phyloP scores from a whole-genome alignment of 2,888 invertebrate species.

The Branchellion lobata region DNA sequence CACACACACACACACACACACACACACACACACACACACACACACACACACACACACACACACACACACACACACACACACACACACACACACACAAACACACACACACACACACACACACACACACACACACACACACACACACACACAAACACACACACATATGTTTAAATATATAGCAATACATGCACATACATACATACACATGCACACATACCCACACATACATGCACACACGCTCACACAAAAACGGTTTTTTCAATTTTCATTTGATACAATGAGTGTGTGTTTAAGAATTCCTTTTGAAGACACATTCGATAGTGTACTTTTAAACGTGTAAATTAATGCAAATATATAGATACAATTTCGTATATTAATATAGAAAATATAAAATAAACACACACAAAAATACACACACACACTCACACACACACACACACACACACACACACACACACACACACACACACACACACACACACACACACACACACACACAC shows the following conservation, averaged over 20 bases:
- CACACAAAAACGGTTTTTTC: not conserved
- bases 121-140: slow-evolving; percentile 12
- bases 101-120: slow-evolving; percentile 9
- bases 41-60: slow-evolving; percentile 17
- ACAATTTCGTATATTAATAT: too few species aligned
- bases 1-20: slow-evolving; percentile 17
- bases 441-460: too few species aligned
- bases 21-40: slow-evolving; percentile 21
- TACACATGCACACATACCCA: not conserved
- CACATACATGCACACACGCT: slow-evolving; percentile 43
- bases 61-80: slow-evolving; percentile 18
- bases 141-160: slow-evolving; percentile 23
- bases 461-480: too few species aligned
- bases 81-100: slow-evolving; percentile 3
- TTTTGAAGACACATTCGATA: too few species aligned
- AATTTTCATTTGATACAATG: too few species aligned
- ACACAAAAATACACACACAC: too few species aligned
- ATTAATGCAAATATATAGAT: too few species aligned
- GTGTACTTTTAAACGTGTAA: too few species aligned
- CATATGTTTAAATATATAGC: not conserved
- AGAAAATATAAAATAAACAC: too few species aligned
- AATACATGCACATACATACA: slow-evolving; percentile 41
- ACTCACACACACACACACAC: too few species aligned
- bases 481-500: too few species aligned
- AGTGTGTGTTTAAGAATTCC: too few species aligned